A percentile compares a stretch with the other conserved stretches of the same genome.
These are phyloP conservation scores for Geopemphigus sp. DNA, from an alignment of 1,140 invertebrate genomes.

Conservation along the genomic window DNA sequence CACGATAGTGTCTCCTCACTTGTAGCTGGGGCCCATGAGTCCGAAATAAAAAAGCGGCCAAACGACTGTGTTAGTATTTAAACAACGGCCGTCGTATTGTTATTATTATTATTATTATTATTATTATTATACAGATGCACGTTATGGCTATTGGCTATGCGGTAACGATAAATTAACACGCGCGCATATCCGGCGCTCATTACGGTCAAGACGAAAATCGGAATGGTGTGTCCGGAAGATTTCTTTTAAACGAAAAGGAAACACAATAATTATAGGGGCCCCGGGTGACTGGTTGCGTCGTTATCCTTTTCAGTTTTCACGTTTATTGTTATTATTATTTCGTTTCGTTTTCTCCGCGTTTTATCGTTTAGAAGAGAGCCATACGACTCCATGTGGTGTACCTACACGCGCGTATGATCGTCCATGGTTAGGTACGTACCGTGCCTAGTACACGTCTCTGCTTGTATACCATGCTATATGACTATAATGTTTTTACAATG, in stretches of 20 bases:
- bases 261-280: constrained; percentile 45
- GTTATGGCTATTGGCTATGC: constrained; percentile 17
- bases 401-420: no score
- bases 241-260: constrained; percentile 31
- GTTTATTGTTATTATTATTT: constrained; percentile 10
- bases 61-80: not conserved
- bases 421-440: no score
- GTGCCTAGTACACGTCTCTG: no score
- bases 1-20: not conserved
- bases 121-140: constrained; percentile 17
- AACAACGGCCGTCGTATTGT: not conserved
- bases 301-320: not conserved
- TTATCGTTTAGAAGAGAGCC: constrained; percentile 3
- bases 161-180: constrained; percentile 36
- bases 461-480: no score
- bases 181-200: constrained; percentile 38
- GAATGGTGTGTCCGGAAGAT: constrained; percentile 37
- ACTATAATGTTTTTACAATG: no score
- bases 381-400: not conserved
- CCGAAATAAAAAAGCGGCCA: constrained; percentile 10
- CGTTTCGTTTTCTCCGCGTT: not conserved
- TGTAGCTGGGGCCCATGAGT: not conserved
- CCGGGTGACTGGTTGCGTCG: constrained; percentile 22
- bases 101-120: constrained; percentile 17
- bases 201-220: constrained; percentile 10